Conservation (phyloP, 2,888 invertebrate genomes). For the Trichogramma dendrolimi region DNA sequence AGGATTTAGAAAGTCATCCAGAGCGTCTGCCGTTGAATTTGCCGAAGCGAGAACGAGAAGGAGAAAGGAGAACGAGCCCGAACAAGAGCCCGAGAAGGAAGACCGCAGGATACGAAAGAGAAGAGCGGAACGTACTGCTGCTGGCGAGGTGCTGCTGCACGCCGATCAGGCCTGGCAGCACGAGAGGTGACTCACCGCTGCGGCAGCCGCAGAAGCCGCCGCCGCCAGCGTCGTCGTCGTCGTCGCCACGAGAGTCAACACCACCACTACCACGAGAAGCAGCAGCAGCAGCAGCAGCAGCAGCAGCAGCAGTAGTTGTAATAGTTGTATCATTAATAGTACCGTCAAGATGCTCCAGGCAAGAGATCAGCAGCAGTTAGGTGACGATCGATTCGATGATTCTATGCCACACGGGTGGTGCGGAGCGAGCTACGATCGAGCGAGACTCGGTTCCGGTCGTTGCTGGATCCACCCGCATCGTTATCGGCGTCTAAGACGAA, state of each 20-base stretch:
- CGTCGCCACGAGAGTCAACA: background rate
- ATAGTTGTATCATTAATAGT: background rate
- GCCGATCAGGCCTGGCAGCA: constrained; percentile 18
- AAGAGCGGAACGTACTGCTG: constrained; percentile 23
- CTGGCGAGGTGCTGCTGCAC: constrained; percentile 10
- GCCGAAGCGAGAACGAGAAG: background rate
- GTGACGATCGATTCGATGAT: too few species aligned
- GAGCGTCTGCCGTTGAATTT: background rate
- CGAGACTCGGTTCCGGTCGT: too few species aligned
- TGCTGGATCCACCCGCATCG: too few species aligned
- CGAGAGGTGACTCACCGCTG: constrained; percentile 48
- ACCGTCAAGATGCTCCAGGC: background rate
- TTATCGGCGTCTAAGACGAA: too few species aligned
- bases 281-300: background rate
- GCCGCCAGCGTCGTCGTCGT: background rate
- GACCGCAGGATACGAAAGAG: constrained; percentile 24
- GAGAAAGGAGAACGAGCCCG: background rate
- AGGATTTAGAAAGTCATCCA: background rate
- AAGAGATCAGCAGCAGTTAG: too few species aligned
- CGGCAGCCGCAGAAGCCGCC: constrained; percentile 18
- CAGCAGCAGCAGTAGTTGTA: background rate
- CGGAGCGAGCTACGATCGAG: too few species aligned
- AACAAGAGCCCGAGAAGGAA: background rate
- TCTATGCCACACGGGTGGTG: too few species aligned
- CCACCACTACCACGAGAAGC: background rate